These are phyloP conservation scores for Orthosia gracilis DNA, from an alignment of 2,888 invertebrate species.

Conservation along the genomic window DNA sequence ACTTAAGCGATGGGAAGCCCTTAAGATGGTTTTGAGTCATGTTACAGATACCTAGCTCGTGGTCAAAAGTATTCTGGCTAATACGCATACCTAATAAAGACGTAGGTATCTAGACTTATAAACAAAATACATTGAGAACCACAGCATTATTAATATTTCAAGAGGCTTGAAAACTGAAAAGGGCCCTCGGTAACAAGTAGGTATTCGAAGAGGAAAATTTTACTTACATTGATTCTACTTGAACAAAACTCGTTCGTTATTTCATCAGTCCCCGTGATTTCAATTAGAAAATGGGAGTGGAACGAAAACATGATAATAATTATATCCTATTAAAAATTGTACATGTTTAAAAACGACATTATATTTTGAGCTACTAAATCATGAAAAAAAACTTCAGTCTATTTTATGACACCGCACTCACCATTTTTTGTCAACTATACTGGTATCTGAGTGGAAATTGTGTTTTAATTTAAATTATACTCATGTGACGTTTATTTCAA, in stretches of 20 bases:
- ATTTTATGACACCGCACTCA: no score
- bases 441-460: no score
- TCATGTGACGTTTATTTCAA: no score
- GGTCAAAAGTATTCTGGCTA: neutral
- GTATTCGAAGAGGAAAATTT: constrained; percentile 35
- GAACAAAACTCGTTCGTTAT: constrained; percentile 11
- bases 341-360: no score
- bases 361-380: neutral
- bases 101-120: no score
- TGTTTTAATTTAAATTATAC: no score
- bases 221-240: constrained; percentile 12
- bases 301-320: neutral
- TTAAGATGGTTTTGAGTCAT: neutral
- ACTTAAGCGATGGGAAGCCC: neutral
- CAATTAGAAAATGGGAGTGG: constrained; percentile 13
- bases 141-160: constrained; percentile 51
- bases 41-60: no score
- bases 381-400: neutral
- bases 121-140: constrained; percentile 16
- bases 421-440: no score
- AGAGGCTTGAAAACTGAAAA: constrained; percentile 38
- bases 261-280: constrained; percentile 13
- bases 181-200: constrained; percentile 19
- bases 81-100: neutral
- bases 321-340: neutral